Evolutionary conservation across 2,113 vertebrate species (phyloP).

Genomic region (Trochalopteron elliotii): DNA sequence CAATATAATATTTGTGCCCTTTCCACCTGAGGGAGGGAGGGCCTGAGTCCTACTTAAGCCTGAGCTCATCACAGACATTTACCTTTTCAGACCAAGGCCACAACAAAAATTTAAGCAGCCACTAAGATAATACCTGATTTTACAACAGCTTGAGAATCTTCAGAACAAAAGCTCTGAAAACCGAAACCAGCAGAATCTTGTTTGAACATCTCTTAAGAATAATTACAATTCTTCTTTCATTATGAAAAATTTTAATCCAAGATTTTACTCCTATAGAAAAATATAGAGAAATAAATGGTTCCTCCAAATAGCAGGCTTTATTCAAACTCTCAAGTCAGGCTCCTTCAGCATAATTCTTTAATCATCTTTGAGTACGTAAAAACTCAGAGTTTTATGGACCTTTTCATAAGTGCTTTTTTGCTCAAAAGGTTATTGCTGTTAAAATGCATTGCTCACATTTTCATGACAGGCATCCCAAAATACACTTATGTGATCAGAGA

Average conservation of each 20-base stretch:
- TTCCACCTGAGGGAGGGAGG: not conserved
- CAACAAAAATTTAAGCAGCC: accelerated
- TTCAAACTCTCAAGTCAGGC: not conserved
- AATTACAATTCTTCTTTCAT: not conserved
- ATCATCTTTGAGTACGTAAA: not conserved
- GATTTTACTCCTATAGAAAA: not conserved
- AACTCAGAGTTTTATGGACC: not conserved
- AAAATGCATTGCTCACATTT: constrained; percentile 22
- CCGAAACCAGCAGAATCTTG: not conserved
- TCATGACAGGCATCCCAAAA: constrained; percentile 14
- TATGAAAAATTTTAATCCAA: not conserved
- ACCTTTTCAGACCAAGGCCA: not conserved
- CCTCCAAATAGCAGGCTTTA: not conserved
- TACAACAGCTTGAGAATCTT: not conserved
- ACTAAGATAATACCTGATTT: not conserved
- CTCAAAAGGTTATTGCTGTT: constrained; percentile 13
- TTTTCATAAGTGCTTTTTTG: not conserved
- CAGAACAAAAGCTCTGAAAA: not conserved
- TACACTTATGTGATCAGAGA: not conserved
- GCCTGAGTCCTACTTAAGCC: accelerated
- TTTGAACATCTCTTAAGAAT: not conserved
- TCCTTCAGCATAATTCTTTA: not conserved
- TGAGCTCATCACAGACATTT: not conserved
- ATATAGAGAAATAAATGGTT: not conserved
- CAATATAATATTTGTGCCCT: not conserved